Conservation (phyloP, 2,888 invertebrate species). For the Chaitophorus viminalis region DNA sequence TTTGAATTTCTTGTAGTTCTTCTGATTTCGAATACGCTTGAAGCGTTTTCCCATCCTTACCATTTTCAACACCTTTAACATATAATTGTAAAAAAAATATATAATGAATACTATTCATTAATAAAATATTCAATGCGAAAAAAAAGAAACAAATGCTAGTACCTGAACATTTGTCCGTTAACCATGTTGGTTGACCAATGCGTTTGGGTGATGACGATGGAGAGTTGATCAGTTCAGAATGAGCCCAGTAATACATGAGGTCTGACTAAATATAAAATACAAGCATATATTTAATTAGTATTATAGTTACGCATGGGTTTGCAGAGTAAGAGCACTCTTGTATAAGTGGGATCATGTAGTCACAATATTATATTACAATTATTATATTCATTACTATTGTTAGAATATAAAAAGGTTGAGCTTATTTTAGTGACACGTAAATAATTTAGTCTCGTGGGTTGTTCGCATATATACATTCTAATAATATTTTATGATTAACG, state of each 20-base stretch:
- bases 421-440: slow-evolving; percentile 28
- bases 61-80: slow-evolving; percentile 23
- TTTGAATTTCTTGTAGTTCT: slow-evolving; percentile 58
- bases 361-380: slow-evolving; percentile 48
- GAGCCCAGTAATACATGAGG: slow-evolving; percentile 91
- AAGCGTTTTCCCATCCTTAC: slow-evolving; percentile 27
- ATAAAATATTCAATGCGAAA: neutral
- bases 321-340: neutral
- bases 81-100: slow-evolving; percentile 5
- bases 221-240: slow-evolving; percentile 77
- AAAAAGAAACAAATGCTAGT: neutral
- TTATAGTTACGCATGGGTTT: slow-evolving; percentile 15
- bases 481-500: slow-evolving; percentile 6
- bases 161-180: slow-evolving; percentile 47
- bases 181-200: slow-evolving; percentile 77
- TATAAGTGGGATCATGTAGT: neutral
- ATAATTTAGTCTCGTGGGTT: slow-evolving; percentile 5
- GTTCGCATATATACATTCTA: slow-evolving; percentile 13
- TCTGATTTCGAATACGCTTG: slow-evolving; percentile 39
- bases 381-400: slow-evolving; percentile 7
- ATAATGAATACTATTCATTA: neutral
- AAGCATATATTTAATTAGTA: slow-evolving; percentile 38
- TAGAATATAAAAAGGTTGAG: neutral
- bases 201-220: slow-evolving; percentile 79
- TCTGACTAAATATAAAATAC: slow-evolving; percentile 75